Evolutionary conservation across 1,140 invertebrate genomes (phyloP).

Genomic region (Probaryconus sp.): DNA sequence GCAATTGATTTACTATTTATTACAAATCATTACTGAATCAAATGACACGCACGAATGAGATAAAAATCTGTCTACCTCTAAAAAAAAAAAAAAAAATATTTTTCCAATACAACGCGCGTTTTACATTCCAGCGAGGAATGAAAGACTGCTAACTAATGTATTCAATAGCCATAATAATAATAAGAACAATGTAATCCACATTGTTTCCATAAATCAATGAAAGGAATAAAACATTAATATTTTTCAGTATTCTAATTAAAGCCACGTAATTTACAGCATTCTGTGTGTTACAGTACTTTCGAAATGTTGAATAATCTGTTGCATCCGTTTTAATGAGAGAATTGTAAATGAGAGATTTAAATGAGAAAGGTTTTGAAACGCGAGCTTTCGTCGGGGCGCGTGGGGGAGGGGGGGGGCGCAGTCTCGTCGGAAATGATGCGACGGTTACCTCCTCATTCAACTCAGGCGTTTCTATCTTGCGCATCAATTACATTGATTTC

Average conservation of each 20-base stretch:
- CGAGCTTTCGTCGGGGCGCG: constrained; percentile 64
- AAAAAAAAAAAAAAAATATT: too few species aligned
- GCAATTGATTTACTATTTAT: background rate
- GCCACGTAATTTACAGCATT: constrained; percentile 11
- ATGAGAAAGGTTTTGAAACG: constrained; percentile 65
- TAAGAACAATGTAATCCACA: too few species aligned
- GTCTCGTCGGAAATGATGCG: constrained; percentile 62
- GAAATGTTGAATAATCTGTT: constrained; percentile 48
- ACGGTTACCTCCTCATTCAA: constrained; percentile 61
- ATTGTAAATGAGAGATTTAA: constrained; percentile 56
- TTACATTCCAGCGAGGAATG: too few species aligned
- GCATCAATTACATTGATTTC: constrained; percentile 53
- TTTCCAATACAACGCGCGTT: too few species aligned
- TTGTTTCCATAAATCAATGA: constrained; percentile 11
- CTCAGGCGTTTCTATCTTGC: constrained; percentile 47
- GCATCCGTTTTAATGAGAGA: constrained; percentile 55
- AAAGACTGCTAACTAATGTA: too few species aligned
- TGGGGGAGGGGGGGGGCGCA: too few species aligned
- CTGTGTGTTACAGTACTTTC: constrained; percentile 17
- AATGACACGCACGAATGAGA: too few species aligned
- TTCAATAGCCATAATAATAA: too few species aligned
- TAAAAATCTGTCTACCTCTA: too few species aligned
- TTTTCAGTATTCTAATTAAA: constrained; percentile 21
- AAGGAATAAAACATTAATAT: constrained; percentile 5
- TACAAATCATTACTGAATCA: background rate